These are phyloP conservation scores for Melanostoma scalare DNA, from an alignment of 2,888 invertebrate species.

Conservation along the genomic window DNA sequence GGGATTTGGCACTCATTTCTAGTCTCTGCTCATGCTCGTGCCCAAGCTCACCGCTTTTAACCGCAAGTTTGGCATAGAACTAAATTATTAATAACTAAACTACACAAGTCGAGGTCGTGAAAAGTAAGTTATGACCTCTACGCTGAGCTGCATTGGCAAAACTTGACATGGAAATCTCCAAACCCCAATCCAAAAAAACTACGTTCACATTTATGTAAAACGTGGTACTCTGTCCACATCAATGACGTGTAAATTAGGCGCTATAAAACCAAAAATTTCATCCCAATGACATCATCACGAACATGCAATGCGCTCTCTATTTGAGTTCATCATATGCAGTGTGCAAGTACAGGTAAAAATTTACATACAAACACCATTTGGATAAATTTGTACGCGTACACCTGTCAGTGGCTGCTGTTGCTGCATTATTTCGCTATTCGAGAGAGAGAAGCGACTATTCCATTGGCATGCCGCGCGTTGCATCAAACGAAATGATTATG, in stretches of 20 bases:
- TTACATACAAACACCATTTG: constrained; percentile 15
- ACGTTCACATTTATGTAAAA: constrained; percentile 22
- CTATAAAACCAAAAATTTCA: constrained; percentile 39
- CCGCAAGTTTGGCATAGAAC: constrained; percentile 31
- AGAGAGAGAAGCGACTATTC: constrained; percentile 51
- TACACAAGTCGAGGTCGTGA: constrained; percentile 19
- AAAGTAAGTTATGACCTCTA: constrained; percentile 7
- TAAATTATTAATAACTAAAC: constrained; percentile 31
- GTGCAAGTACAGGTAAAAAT: constrained; percentile 34
- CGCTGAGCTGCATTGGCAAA: background rate
- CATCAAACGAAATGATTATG: constrained; percentile 43
- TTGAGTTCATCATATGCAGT: constrained; percentile 28
- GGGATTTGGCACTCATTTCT: constrained; percentile 32
- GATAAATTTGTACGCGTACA: constrained; percentile 21
- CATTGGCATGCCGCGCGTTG: constrained; percentile 35
- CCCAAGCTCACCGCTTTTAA: constrained; percentile 2
- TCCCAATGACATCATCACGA: constrained; percentile 65
- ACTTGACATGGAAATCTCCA: background rate
- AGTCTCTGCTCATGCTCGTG: constrained; percentile 7
- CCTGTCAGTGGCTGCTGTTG: constrained; percentile 46
- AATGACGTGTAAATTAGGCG: constrained; percentile 55
- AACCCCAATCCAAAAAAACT: constrained; percentile 30
- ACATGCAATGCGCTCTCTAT: constrained; percentile 12
- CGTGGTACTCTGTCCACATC: constrained; percentile 40
- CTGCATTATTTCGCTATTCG: constrained; percentile 26